These are phyloP conservation scores for Matsumyia berberina DNA, from an alignment of 2,888 invertebrate genomes.

Conservation along the genomic window DNA sequence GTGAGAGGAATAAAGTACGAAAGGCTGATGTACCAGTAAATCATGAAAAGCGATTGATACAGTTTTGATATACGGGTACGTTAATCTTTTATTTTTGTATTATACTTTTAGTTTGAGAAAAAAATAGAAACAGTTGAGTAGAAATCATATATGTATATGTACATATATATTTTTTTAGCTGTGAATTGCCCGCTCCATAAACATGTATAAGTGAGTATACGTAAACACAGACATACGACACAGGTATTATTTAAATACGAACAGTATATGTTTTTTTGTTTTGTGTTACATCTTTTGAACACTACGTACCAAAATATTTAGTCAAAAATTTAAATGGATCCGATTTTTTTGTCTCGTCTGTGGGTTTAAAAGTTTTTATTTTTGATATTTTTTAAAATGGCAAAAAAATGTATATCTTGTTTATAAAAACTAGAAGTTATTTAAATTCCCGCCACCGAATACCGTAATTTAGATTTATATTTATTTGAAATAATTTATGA, in stretches of 20 bases:
- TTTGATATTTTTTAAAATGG: slow-evolving; percentile 3
- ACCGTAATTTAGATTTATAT: not conserved
- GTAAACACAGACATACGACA: slow-evolving; percentile 73
- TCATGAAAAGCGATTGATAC: slow-evolving; percentile 48
- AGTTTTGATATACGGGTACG: slow-evolving; percentile 24
- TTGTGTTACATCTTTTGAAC: slow-evolving; percentile 13
- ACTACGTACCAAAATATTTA: slow-evolving; percentile 80
- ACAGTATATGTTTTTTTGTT: slow-evolving; percentile 46
- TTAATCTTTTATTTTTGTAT: slow-evolving; percentile 15
- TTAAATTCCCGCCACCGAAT: slow-evolving; percentile 59
- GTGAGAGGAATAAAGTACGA: slow-evolving; percentile 20
- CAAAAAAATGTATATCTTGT: slow-evolving; percentile 22
- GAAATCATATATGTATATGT: no score
- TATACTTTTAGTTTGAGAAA: slow-evolving; percentile 10
- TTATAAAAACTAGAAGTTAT: slow-evolving; percentile 20
- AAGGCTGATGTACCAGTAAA: slow-evolving; percentile 46
- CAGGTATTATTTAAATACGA: slow-evolving; percentile 48
- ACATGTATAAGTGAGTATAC: slow-evolving; percentile 64
- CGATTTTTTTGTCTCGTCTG: slow-evolving; percentile 80
- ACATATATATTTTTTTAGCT: slow-evolving; percentile 18
- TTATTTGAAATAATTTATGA: slow-evolving; percentile 44
- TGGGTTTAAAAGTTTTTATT: slow-evolving; percentile 75
- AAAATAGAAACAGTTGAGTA: slow-evolving; percentile 19
- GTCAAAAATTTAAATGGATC: slow-evolving; percentile 80
- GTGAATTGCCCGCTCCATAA: slow-evolving; percentile 55